Evolutionary conservation across 2,888 invertebrate species (phyloP), one percentile per base, ranked within the genome.

Genomic region (Cryptus viduatorius): DNA sequence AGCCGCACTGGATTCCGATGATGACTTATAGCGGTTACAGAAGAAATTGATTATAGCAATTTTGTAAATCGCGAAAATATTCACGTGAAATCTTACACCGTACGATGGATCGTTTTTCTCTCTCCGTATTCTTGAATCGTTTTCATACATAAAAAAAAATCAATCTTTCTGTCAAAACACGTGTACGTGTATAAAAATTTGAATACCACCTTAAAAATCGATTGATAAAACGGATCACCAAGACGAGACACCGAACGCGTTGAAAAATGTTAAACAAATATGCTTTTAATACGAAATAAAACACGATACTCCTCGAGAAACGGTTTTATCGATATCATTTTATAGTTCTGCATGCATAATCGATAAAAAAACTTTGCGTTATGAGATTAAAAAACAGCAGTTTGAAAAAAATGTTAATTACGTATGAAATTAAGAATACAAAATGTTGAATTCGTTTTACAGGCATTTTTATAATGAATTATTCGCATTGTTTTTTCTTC

Each of bases 1-100:
- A 94, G 98, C 97, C 75, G 97, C 97, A 73, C 94, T 98, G 80
- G 98, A 98, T 93, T 97, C 97, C 1, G 97, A 97, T 90, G 97
- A 92, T 82, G 91, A 93, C 53, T 91, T 91, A 89, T 93, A 93
- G 90, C 89, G 88, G 4, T 75, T 53, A 48, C 29, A 37, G 73
- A 59, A 67, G 16, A 68, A 73, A 75, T 82, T 77, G 42, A 72
- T 72, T 46, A 48, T 50, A 12, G 69, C 65, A 24, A 76, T 79
- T 79, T 76, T 76, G 19, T 67, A 61, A 72, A 14, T 5, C 7
- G 14, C 59, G 29, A 24, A 4, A 10, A 59, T 12, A 59, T 59
- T 1, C 31, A 59, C 59, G 24, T 31, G n/a, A 31, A 59, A 5
- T 59, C 29, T 29, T 7, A 59, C 14, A 4, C 0, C 7, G 4